These are phyloP conservation scores for Euspilapteryx auroguttella DNA, from an alignment of 2,888 invertebrate species.

Conservation along the genomic window DNA sequence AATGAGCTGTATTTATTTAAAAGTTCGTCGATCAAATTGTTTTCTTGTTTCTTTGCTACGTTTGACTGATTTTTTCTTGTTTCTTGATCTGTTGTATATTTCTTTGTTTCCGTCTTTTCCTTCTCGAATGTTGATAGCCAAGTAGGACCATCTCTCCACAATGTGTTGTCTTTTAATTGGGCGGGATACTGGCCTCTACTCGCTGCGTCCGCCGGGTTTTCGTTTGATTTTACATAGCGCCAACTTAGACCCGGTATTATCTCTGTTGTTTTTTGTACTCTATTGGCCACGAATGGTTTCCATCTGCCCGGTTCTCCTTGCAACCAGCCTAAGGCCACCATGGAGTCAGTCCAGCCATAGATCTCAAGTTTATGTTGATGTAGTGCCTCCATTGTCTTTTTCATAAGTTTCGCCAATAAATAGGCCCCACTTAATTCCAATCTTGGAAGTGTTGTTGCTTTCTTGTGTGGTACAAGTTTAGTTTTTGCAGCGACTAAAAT, in stretches of 20 bases:
- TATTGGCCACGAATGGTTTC: not conserved
- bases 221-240: not conserved
- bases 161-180: not conserved
- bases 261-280: not conserved
- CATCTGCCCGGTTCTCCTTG: not conserved
- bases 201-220: not conserved
- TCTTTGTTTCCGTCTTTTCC: not conserved
- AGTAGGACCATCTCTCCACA: not conserved
- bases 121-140: not conserved
- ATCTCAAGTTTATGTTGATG: not conserved
- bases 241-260: not conserved
- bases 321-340: not conserved
- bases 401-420: not conserved
- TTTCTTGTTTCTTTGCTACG: not conserved
- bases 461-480: not conserved
- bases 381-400: not conserved
- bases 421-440: not conserved
- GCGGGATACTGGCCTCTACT: not conserved
- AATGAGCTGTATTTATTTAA: not conserved
- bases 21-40: not conserved
- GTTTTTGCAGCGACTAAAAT: not conserved
- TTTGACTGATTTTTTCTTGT: not conserved
- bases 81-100: not conserved
- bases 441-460: not conserved
- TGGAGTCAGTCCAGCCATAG: not conserved